Conservation (phyloP, 2,113 vertebrate genomes). For the Lepisosteus osseus region DNA sequence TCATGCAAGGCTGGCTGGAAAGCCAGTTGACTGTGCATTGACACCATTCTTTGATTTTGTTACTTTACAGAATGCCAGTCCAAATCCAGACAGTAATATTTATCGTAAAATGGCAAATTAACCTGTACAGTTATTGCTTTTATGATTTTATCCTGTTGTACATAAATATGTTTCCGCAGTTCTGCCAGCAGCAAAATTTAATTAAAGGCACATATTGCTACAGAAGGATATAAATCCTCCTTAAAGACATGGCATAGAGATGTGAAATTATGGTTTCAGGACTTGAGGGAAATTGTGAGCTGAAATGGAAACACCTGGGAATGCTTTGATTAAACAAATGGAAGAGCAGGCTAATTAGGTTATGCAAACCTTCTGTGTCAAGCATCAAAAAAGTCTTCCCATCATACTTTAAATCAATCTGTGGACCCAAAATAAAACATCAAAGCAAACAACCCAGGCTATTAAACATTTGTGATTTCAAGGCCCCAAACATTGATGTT, state of each 20-base stretch:
- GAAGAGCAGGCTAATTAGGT: conserved; percentile 36
- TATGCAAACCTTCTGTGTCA: conserved; percentile 9
- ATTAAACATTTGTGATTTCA: neutral
- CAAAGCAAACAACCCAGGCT: neutral
- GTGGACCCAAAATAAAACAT: neutral
- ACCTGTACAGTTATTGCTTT: conserved; percentile 40
- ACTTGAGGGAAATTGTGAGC: conserved; percentile 34
- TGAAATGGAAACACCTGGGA: conserved; percentile 26
- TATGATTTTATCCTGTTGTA: conserved; percentile 33
- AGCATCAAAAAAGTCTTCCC: conserved; percentile 15
- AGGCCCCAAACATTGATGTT: neutral
- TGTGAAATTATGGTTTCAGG: conserved; percentile 25
- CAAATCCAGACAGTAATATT: conserved; percentile 26
- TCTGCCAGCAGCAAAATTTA: conserved; percentile 40
- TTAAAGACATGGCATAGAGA: conserved; percentile 37
- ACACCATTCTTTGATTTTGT: neutral
- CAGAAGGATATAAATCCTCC: conserved; percentile 34
- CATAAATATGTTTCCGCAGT: conserved; percentile 41
- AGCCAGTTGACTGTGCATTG: neutral
- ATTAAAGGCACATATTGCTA: conserved; percentile 45
- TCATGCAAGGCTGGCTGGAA: too few species aligned
- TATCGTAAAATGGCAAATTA: conserved; percentile 25
- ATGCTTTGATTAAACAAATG: conserved; percentile 36
- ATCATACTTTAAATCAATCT: conserved; percentile 3
- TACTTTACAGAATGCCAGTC: neutral